These are phyloP conservation scores for Pherbina coryleti DNA, from an alignment of 2,888 invertebrate species.

Conservation along the genomic window DNA sequence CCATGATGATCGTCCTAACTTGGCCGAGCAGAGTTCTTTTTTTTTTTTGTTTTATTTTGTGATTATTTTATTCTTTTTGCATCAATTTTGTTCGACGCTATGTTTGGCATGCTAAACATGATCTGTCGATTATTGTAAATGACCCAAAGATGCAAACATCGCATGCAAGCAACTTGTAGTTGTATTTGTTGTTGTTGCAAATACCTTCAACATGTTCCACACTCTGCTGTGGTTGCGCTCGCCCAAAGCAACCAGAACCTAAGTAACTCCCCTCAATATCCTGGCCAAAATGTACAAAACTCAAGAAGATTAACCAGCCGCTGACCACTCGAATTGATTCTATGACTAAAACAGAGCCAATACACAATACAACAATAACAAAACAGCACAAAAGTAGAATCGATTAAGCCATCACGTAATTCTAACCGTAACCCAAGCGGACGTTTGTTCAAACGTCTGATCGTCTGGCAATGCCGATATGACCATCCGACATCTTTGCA, in stretches of 20 bases:
- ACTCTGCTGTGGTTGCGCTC: neutral
- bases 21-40: neutral
- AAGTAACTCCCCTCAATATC: conserved; percentile 1
- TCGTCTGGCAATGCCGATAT: neutral
- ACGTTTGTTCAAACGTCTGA: conserved; percentile 43
- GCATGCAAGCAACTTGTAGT: conserved; percentile 39
- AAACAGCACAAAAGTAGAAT: conserved; percentile 44
- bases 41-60: too few relatives aligned
- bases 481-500: conserved; percentile 47
- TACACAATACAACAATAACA: neutral
- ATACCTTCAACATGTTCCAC: conserved; percentile 26
- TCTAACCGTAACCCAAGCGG: conserved; percentile 55
- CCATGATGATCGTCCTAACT: neutral
- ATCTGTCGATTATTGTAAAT: conserved; percentile 47
- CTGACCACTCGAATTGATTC: conserved; percentile 45
- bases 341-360: conserved; percentile 1
- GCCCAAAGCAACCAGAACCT: neutral
- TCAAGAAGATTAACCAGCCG: conserved; percentile 43
- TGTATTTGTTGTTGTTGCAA: conserved; percentile 36
- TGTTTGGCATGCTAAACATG: conserved; percentile 45
- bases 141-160: conserved; percentile 37
- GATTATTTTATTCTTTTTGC: conserved; percentile 39
- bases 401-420: conserved; percentile 60
- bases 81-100: conserved; percentile 38
- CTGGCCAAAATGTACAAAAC: conserved; percentile 8